Evolutionary conservation across 2,888 invertebrate genomes (phyloP).

Genomic region (Scaptomyza parva): DNA sequence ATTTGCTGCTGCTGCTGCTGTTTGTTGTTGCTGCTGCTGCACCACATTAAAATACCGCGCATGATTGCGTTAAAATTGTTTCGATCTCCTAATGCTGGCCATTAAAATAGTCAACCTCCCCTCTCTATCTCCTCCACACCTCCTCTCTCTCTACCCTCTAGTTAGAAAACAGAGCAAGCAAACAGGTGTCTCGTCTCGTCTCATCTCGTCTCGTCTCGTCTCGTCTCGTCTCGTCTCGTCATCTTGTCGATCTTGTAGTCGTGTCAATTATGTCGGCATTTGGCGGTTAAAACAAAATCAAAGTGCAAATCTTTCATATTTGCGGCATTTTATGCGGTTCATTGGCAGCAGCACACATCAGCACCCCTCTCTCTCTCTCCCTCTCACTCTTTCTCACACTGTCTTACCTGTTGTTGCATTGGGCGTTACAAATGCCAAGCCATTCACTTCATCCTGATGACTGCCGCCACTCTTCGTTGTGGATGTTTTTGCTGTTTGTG

Average conservation of each 20-base stretch:
- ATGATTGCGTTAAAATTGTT: conserved; percentile 82
- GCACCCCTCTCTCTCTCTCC: rapidly evolving
- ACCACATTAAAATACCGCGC: conserved; percentile 77
- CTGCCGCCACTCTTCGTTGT: conserved; percentile 50
- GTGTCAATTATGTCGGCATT: conserved; percentile 75
- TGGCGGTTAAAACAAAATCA: conserved; percentile 71
- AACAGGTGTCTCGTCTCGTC: conserved; percentile 38
- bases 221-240: conserved; percentile 24
- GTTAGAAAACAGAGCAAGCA: conserved; percentile 16
- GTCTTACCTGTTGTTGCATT: conserved; percentile 67
- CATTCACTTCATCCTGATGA: conserved; percentile 75
- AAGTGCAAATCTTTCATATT: conserved; percentile 79
- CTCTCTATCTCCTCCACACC: neutral
- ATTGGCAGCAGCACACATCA: conserved; percentile 57
- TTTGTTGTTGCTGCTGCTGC: conserved; percentile 23
- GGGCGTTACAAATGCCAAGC: conserved; percentile 57
- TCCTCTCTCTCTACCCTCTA: neutral
- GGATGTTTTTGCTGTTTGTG: conserved; percentile 45
- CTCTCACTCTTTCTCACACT: neutral
- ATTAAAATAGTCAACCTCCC: conserved; percentile 68
- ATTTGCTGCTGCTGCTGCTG: conserved; percentile 43
- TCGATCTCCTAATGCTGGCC: conserved; percentile 77
- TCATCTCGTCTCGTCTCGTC: conserved; percentile 10
- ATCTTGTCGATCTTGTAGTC: conserved; percentile 42
- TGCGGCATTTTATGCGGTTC: conserved; percentile 64